These are phyloP conservation scores for Acipenser oxyrinchus DNA, from an alignment of 2,797 vertebrate genomes.

Conservation along the genomic window DNA sequence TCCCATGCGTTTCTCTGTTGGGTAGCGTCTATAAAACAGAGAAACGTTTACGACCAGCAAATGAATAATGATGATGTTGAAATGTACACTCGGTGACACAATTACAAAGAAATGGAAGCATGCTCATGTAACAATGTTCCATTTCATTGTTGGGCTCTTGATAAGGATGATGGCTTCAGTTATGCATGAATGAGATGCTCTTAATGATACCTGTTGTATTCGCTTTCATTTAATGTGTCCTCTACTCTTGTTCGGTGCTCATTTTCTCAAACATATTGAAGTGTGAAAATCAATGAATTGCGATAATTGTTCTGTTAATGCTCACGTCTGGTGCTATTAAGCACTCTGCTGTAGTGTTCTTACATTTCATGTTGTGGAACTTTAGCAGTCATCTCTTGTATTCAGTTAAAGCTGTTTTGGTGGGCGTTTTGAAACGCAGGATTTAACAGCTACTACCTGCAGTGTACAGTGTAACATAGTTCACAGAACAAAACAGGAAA, in stretches of 20 bases:
- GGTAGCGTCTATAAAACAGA: neutral
- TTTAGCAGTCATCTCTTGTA: too few relatives aligned
- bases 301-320: neutral
- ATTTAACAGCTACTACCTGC: too few relatives aligned
- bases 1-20: neutral
- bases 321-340: neutral
- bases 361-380: neutral
- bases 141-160: constrained; percentile 3
- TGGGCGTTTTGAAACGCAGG: too few relatives aligned
- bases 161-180: neutral
- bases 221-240: constrained; percentile 5
- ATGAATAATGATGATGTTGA: too few relatives aligned
- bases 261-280: constrained; percentile 37
- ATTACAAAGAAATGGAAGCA: neutral
- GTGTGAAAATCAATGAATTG: neutral
- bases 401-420: neutral
- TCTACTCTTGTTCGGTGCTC: constrained; percentile 36
- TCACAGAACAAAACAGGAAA: too few relatives aligned
- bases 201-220: neutral
- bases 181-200: neutral
- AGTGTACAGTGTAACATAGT: too few relatives aligned
- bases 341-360: neutral
- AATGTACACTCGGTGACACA: neutral
- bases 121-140: neutral
- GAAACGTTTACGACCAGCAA: neutral